Conservation (phyloP, 1,140 invertebrate species). For the Diabrotica undecimpunctata region DNA sequence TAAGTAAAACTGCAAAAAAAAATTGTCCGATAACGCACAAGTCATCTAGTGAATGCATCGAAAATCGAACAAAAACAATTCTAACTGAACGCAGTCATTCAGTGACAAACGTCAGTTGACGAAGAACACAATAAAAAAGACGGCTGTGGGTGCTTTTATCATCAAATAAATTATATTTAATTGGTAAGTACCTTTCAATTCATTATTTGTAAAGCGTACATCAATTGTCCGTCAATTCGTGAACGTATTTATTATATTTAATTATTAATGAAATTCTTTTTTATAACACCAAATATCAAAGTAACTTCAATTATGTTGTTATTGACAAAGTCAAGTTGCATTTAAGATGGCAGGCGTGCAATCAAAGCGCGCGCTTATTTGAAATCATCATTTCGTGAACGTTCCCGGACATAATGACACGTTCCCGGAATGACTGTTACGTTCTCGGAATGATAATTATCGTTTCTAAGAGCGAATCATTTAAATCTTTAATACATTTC, state of each 20-base stretch:
- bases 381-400: slow-evolving; percentile 12
- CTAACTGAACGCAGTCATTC: not conserved
- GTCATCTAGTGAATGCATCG: not conserved
- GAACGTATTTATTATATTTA: not conserved
- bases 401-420: not conserved
- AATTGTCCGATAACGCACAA: too few relatives aligned
- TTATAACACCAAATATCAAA: not conserved
- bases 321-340: too few relatives aligned
- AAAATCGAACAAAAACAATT: not conserved
- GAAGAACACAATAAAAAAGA: not conserved
- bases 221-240: too few relatives aligned
- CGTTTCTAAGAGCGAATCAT: not conserved
- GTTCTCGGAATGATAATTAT: slow-evolving; percentile 14
- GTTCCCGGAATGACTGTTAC: slow-evolving; percentile 3
- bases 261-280: not conserved
- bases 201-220: too few relatives aligned
- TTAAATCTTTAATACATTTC: not conserved
- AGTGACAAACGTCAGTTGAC: not conserved
- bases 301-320: too few relatives aligned
- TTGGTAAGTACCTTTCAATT: not conserved
- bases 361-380: not conserved
- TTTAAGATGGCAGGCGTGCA: too few relatives aligned
- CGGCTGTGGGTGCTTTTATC: not conserved
- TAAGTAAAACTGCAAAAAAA: too few relatives aligned
- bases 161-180: not conserved